Base-by-base conservation (phyloP, 1,140 invertebrate species). In the Carposina sasakii region DNA sequence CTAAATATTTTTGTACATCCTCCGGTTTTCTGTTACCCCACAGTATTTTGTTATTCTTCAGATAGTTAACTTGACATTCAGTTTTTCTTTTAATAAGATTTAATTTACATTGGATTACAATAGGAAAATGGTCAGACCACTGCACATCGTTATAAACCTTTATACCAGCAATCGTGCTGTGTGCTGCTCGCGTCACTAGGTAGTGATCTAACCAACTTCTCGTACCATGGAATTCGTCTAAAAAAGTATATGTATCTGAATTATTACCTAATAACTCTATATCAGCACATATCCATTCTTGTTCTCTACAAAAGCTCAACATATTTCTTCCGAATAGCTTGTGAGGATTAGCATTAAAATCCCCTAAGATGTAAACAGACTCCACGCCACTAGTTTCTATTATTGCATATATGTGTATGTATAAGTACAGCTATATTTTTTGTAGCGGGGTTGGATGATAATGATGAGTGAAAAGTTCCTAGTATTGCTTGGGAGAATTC, bases 41-140 rank as follows among this genome's bases (percentile, higher is more conserved):
- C 2, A 20, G 17, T 39, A 22, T 39, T 12, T 39, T 39, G 15
- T 10, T 39, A 12, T 6, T 2, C 12, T 21, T 20, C 2, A 1
- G 12, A 39, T 2, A 34, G 19, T 34, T 16, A 34, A n/a, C 15
- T 6, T 39, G 9, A 16, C 36, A 39, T 21, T 12, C 36, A n/a
- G 17, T 12, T 21, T 39, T 39, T 13, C 8, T 8, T 4, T 10
- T 39, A 5, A 33, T 13, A 4, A 33, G 9, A 5, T 33, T 13
- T 4, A 39, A 10, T 12, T 39, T 15, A 2, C 10, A 39, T 39
- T 22, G 36, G 22, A 39, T 9, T 9, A 21, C 10, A 3, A 39
- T 2, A 12, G 36, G 36, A 13, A 21, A 39, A 10, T 39, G 36
- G 19, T 39, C 36, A 39, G 36, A 39, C 36, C 36, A 39, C 20